A percentile compares a stretch with the other conserved stretches of the same genome.
Evolutionary conservation across 1,140 invertebrate genomes (phyloP).

Genomic region (Bombus polaris): DNA sequence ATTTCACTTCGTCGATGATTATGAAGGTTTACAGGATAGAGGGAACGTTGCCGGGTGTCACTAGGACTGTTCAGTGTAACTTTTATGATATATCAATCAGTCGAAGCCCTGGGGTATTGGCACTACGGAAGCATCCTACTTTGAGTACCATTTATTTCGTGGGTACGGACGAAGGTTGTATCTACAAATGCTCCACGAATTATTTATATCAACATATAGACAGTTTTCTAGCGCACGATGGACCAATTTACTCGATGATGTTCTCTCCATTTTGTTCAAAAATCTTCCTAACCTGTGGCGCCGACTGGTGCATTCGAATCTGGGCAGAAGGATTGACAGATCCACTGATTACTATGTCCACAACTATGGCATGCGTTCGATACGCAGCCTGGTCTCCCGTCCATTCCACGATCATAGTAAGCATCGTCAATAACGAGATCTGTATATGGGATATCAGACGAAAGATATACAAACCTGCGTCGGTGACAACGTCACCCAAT

Average conservation of each 20-base stretch:
- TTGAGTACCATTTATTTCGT: slow-evolving; percentile 88
- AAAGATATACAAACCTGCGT: slow-evolving; percentile 86
- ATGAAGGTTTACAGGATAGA: slow-evolving; percentile 86
- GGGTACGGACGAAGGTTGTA: slow-evolving; percentile 92
- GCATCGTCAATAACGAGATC: slow-evolving; percentile 87
- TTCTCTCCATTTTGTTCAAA: slow-evolving; percentile 91
- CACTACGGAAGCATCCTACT: slow-evolving; percentile 86
- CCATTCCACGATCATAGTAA: slow-evolving; percentile 92
- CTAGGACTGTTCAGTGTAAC: slow-evolving; percentile 57
- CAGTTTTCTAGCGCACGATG: slow-evolving; percentile 90
- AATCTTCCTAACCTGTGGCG: slow-evolving; percentile 91
- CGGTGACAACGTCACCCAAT: slow-evolving; percentile 82
- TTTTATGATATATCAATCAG: slow-evolving; percentile 82
- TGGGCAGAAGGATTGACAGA: slow-evolving; percentile 88
- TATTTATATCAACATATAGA: slow-evolving; percentile 87
- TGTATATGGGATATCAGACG: slow-evolving; percentile 89
- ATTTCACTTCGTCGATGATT: slow-evolving; percentile 84
- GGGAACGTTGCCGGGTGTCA: slow-evolving; percentile 85
- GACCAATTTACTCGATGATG: slow-evolving; percentile 89
- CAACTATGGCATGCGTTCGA: slow-evolving; percentile 84
- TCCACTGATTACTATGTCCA: slow-evolving; percentile 86
- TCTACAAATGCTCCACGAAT: slow-evolving; percentile 89
- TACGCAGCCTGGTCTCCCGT: slow-evolving; percentile 91
- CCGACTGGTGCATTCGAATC: slow-evolving; percentile 90
- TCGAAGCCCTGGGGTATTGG: slow-evolving; percentile 85